phyloP scores from a whole-genome alignment of 1,140 invertebrate genomes.

The Listronotus oregonensis region DNA sequence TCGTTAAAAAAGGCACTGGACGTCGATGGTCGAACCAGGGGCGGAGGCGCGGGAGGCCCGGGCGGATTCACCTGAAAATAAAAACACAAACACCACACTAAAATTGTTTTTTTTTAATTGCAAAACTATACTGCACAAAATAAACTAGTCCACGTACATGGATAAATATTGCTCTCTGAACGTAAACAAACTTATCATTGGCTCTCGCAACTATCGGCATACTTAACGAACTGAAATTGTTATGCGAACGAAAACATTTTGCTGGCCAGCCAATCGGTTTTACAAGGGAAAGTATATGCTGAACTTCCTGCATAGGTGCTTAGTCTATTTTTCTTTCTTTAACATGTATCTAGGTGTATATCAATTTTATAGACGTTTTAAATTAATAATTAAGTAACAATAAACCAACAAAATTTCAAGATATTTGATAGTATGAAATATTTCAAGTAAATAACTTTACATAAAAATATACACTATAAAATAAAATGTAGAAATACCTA shows the following conservation, averaged over 20 bases:
- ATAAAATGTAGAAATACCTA: no score
- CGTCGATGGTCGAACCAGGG: conserved; percentile 25
- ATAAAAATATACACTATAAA: no score
- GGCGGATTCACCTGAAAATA: conserved; percentile 43
- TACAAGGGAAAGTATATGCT: conserved; percentile 43
- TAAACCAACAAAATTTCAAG: no score
- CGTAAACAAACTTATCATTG: conserved; percentile 19
- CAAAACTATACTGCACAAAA: not conserved
- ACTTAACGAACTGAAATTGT: conserved; percentile 36
- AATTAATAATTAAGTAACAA: no score
- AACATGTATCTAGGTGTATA: not conserved
- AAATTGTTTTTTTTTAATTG: not conserved
- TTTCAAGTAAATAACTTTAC: no score
- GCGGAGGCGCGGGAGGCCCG: not conserved
- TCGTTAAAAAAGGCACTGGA: conserved; percentile 24
- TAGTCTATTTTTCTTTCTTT: conserved; percentile 30
- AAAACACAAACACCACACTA: not conserved
- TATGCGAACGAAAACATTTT: conserved; percentile 35
- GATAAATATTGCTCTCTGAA: conserved; percentile 20
- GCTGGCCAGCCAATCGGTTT: conserved; percentile 30
- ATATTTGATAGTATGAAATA: no score
- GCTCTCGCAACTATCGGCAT: conserved; percentile 30
- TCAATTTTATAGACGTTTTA: not conserved
- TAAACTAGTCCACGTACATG: conserved; percentile 7
- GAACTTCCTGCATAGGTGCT: conserved; percentile 40